Evolutionary conservation across 2,113 vertebrate genomes (phyloP).

Genomic region (Falcunculus frontatus): DNA sequence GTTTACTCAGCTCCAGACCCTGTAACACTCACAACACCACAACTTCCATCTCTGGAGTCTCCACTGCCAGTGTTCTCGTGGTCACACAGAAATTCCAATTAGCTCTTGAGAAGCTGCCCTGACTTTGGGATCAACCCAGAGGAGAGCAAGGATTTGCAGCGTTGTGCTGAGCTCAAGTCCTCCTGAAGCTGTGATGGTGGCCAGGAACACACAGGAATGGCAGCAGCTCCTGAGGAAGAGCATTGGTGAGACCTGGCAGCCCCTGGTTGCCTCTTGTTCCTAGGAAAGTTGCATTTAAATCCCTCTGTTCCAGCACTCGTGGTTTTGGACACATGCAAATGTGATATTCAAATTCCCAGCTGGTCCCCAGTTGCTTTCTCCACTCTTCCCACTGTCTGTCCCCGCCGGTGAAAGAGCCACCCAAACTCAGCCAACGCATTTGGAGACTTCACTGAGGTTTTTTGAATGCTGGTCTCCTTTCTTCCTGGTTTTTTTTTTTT

Average conservation of each 20-base stretch:
- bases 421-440: not conserved
- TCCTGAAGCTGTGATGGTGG: not conserved
- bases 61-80: not conserved
- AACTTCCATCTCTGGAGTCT: not conserved
- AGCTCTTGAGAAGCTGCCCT: not conserved
- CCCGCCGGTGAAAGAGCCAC: not conserved
- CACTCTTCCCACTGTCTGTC: not conserved
- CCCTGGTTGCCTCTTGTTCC: not conserved
- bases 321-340: not conserved
- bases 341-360: not conserved
- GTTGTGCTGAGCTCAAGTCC: fast-evolving
- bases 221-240: not conserved
- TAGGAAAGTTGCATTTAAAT: not conserved
- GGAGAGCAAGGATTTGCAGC: not conserved
- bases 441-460: not conserved
- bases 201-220: too few relatives aligned
- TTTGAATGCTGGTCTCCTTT: not conserved
- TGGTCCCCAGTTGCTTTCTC: not conserved
- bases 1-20: not conserved
- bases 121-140: not conserved
- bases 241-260: not conserved
- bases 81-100: not conserved
- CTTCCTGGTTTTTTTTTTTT: not conserved
- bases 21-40: not conserved
- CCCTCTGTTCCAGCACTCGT: not conserved